Conservation (phyloP, 2,888 invertebrate species). For the Rhogogaster chlorosoma region DNA sequence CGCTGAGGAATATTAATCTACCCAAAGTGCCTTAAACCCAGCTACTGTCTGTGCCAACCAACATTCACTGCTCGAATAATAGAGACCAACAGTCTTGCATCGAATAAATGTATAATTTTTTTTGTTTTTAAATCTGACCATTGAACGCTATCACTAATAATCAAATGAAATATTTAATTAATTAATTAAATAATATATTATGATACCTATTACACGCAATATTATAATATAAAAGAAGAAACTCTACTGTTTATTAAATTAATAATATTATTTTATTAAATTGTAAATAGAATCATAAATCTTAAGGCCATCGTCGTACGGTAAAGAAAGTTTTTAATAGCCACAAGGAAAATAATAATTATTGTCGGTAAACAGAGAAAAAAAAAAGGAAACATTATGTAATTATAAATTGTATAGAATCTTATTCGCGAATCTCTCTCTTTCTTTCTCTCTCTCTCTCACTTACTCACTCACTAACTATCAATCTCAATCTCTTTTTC, state of each 20-base stretch:
- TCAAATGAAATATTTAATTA: conserved; percentile 69
- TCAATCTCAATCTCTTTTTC: not conserved
- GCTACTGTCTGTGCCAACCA: conserved; percentile 75
- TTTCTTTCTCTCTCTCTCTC: not conserved
- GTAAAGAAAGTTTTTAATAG: conserved; percentile 65
- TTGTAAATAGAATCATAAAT: conserved; percentile 72
- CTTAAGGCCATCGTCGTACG: conserved; percentile 71
- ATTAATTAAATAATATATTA: conserved; percentile 68
- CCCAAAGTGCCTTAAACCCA: conserved; percentile 76
- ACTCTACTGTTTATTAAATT: conserved; percentile 57
- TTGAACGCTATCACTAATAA: conserved; percentile 66
- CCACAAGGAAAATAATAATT: conserved; percentile 48
- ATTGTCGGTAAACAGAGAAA: not conserved
- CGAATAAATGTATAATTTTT: conserved; percentile 57
- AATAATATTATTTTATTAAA: conserved; percentile 73
- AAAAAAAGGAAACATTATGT: not conserved
- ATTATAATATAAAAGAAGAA: conserved; percentile 55
- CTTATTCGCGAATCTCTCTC: not conserved
- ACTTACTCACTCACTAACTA: no score
- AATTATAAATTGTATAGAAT: conserved; percentile 37
- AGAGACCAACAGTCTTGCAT: conserved; percentile 65
- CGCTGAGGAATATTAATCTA: conserved; percentile 71
- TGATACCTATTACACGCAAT: conserved; percentile 57
- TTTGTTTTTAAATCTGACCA: conserved; percentile 36
- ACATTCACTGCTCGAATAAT: conserved; percentile 67